Evolutionary conservation across 2,113 vertebrate species (phyloP).

Genomic region (Rhadina sibilatrix): DNA sequence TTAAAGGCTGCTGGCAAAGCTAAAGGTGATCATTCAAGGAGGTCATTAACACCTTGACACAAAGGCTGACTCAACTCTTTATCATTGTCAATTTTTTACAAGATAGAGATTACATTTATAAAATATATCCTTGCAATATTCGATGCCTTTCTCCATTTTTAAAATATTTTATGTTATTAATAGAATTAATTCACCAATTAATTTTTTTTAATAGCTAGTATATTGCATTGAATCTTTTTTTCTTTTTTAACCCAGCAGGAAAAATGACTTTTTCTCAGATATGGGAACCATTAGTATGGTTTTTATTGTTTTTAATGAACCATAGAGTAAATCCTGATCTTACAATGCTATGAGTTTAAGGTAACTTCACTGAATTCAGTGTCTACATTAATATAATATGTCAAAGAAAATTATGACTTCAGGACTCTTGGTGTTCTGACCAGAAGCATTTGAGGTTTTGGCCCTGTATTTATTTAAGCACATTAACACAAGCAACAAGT

Average conservation of each 20-base stretch:
- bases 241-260: not conserved
- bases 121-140: not conserved
- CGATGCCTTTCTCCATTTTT: not conserved
- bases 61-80: not conserved
- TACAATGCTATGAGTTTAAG: not conserved
- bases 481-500: not conserved
- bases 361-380: not conserved
- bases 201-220: not conserved
- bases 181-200: not conserved
- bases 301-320: not conserved
- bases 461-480: not conserved
- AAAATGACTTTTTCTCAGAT: not conserved
- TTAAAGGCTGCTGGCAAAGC: slow-evolving; percentile 33
- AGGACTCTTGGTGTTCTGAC: not conserved
- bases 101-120: not conserved
- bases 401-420: not conserved
- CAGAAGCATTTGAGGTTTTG: not conserved
- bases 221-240: not conserved
- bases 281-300: not conserved
- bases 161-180: not conserved
- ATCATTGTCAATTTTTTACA: not conserved
- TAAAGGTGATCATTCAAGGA: slow-evolving; percentile 31
- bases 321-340: not conserved
- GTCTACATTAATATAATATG: not conserved
- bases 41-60: slow-evolving; percentile 19